Evolutionary conservation across 2,888 invertebrate species (phyloP), one percentile per base, ranked within the genome.

Genomic region (Acrobasis repandana): DNA sequence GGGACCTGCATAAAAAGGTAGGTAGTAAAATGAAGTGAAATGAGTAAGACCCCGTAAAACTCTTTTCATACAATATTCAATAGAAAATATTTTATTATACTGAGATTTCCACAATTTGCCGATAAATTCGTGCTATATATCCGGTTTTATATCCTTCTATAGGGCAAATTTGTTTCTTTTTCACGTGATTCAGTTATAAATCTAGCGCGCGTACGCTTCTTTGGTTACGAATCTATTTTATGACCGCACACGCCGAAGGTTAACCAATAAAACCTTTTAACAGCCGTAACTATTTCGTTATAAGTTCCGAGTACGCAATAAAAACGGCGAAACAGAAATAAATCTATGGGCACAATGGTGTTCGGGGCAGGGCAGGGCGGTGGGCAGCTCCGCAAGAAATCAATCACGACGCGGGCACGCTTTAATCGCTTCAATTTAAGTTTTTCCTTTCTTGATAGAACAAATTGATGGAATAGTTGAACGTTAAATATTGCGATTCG

Each of bases 251-350:
- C 85, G 83, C 85, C 88, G 85, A 92, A 92, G 90, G 91, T 90
- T 90, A 90, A 89, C 92, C 90, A 90, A 91, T 92, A 92, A 92
- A 92, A 92, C 87, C 90, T 90, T 89, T 90, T 91, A 91, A 90
- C 90, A 90, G 88, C 86, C 89, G 88, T 89, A 88, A 90, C 89
- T 91, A 90, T 90, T 91, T 90, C 88, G 86, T 90, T 91, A 89
- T 90, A 88, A 90, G 90, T 90, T 89, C 90, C 80, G 85, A 90
- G 88, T 90, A 84, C 86, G 90, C 88, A 90, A 90, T 92, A 91
- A 92, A 91, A 90, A 86, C 78, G 79, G 83, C 83, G 83, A 85
- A 89, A 87, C 84, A 85, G 85, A 89, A 84, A 90, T 90, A 88
- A 90, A 92, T 90, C 86, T 85, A 80, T 76, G 74, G 79, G 79